Base-by-base conservation (phyloP, 1,140 invertebrate species). In the Choristoneura fumiferana region DNA sequence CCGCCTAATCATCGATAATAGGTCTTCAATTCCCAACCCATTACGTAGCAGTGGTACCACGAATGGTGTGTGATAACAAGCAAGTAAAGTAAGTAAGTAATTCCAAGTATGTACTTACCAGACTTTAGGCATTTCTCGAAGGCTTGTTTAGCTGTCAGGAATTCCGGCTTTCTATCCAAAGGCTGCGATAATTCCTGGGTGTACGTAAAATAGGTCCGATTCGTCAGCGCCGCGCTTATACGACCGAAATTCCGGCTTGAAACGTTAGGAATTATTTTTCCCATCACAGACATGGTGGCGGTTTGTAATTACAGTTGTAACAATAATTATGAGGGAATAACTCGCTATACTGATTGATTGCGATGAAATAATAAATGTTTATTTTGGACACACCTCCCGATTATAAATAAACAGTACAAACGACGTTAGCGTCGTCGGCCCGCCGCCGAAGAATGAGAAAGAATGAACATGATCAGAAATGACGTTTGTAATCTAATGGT, bases 91-190 rank as follows among this genome's bases (percentile, higher is more conserved):
- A 8, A 29, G n/a, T 29, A 17, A 49, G 43, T 49, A 22, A n/a
- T 22, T 4, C 22, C 33, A 37, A 34, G 37, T 37, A 34, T 5
- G 9, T 43, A 71, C 80, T 77, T 72, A 92, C 91, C 90, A 18
- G 91, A 92, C 77, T 92, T 90, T 33, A 92, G 82, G 65, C 84
- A 89, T 84, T 81, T 81, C 10, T 91, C 84, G 52, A 90, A 89
- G 1, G 90, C 91, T 61, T 91, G 81, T 38, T 90, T 86, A 8
- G 89, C 81, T n/a, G 78, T 78, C 2, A 91, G 69, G 67, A 78
- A 84, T 67, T 90, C 87, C 1, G 91, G 91, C 56, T 89, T 85
- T 10, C 89, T 73, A 33, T 84, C 76, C 57, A 92, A 73, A 49
- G 91, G 91, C 76, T 92, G 91, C 8, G 91, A 89, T 58, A 91